phyloP scores from a whole-genome alignment of 2,113 vertebrate genomes.

The Mobula hypostoma region DNA sequence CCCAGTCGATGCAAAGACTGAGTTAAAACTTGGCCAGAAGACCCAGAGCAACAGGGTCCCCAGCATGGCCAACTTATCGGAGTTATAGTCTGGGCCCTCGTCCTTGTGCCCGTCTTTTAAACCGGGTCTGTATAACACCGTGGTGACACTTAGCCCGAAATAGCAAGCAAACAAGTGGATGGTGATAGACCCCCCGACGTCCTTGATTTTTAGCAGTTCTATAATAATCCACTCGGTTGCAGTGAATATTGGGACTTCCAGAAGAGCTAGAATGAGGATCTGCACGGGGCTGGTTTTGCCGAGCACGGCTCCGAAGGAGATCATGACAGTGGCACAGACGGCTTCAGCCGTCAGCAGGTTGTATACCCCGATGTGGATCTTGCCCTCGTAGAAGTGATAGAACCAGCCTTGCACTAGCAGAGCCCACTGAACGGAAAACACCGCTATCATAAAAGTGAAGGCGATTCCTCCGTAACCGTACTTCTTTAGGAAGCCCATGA shows the following conservation, averaged over 20 bases:
- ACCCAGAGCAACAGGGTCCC: slow-evolving; percentile 76
- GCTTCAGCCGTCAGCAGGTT: slow-evolving; percentile 69
- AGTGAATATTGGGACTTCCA: slow-evolving; percentile 63
- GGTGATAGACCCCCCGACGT: slow-evolving; percentile 69
- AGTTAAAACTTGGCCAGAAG: slow-evolving; percentile 74
- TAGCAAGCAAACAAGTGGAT: slow-evolving; percentile 78
- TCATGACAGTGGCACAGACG: slow-evolving; percentile 66
- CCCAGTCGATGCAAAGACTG: slow-evolving; percentile 53
- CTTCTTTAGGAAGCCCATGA: slow-evolving; percentile 65
- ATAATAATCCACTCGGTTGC: slow-evolving; percentile 63
- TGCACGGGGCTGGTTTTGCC: slow-evolving; percentile 71
- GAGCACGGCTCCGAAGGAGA: slow-evolving; percentile 67
- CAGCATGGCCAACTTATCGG: slow-evolving; percentile 63
- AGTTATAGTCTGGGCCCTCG: slow-evolving; percentile 56
- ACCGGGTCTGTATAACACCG: slow-evolving; percentile 56
- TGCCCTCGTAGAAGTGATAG: slow-evolving; percentile 55
- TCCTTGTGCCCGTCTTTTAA: slow-evolving; percentile 48
- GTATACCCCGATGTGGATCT: slow-evolving; percentile 62
- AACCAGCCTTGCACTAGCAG: slow-evolving; percentile 68
- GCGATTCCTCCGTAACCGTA: slow-evolving; percentile 66
- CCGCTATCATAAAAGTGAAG: slow-evolving; percentile 71
- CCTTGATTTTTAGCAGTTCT: slow-evolving; percentile 58
- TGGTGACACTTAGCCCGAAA: slow-evolving; percentile 68
- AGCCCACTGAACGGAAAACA: slow-evolving; percentile 70
- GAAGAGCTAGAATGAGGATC: slow-evolving; percentile 64